Evolutionary conservation across 2,888 invertebrate species (phyloP), one percentile per base, ranked within the genome.

Genomic region (Erebia aethiops): DNA sequence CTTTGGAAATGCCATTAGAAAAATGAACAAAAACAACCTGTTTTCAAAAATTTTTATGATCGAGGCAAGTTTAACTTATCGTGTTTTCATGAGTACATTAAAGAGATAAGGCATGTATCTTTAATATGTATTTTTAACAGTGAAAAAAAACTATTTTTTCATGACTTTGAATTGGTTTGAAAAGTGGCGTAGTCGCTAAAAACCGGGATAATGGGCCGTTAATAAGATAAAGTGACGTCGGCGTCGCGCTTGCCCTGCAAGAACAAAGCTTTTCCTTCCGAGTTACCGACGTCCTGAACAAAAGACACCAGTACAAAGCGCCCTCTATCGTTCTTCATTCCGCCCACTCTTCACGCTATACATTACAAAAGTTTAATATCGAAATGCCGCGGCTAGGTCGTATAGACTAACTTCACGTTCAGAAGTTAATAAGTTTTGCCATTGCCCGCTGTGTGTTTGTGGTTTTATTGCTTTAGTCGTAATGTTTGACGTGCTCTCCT

Each of bases 171-270:
- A n/a, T n/a, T n/a, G n/a, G n/a, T n/a, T n/a, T n/a, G n/a, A n/a
- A n/a, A n/a, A n/a, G n/a, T n/a, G n/a, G n/a, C n/a, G n/a, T n/a
- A n/a, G n/a, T n/a, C n/a, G n/a, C n/a, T n/a, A n/a, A n/a, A n/a
- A n/a, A n/a, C n/a, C n/a, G n/a, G n/a, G n/a, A n/a, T n/a, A n/a
- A n/a, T n/a, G n/a, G n/a, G n/a, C n/a, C n/a, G n/a, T n/a, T n/a
- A 89, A 90, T 89, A 86, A 88, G 88, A 90, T 90, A 89, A 87
- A 90, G 86, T 89, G 85, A 86, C 81, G 80, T 77, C 78, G 85
- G 86, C 81, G 80, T 77, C 78, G 78, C 73, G 73, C 81, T 81
- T 84, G 85, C 84, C 84, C 86, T 81, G 78, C 78, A 83, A 80
- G 86, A 88, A 91, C 90, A 91, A 91, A 89, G 90, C 84, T 87